These are phyloP conservation scores for Heliconius hewitsoni DNA, from an alignment of 1,140 invertebrate species.

Conservation along the genomic window DNA sequence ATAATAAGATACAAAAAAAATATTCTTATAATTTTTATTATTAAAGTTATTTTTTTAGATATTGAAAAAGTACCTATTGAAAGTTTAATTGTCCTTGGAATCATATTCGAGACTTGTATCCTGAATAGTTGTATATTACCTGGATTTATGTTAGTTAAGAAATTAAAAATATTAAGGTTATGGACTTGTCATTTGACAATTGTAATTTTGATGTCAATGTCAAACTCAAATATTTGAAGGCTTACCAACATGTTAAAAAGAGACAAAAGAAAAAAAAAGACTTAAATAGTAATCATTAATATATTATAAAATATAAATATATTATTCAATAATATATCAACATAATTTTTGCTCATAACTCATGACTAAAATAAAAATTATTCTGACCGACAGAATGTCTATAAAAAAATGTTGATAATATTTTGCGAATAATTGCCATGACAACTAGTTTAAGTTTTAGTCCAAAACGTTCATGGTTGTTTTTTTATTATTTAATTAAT, in stretches of 20 bases:
- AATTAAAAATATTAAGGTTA: slow-evolving; percentile 13
- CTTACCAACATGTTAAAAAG: neutral
- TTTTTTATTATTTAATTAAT: neutral
- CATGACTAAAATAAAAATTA: too few relatives aligned
- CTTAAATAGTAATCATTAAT: too few relatives aligned
- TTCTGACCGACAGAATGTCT: too few relatives aligned
- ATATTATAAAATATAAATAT: too few relatives aligned
- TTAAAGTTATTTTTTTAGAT: neutral
- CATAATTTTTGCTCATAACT: too few relatives aligned
- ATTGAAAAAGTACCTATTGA: slow-evolving; percentile 38
- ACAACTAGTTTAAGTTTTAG: neutral
- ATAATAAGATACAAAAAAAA: slow-evolving; percentile 30
- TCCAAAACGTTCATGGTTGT: neutral
- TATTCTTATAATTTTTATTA: neutral
- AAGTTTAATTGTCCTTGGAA: slow-evolving; percentile 38
- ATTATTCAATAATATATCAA: too few relatives aligned
- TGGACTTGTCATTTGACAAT: neutral
- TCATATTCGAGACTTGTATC: slow-evolving; percentile 30
- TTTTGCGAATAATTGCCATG: neutral
- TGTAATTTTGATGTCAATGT: neutral
- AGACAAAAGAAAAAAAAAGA: too few relatives aligned
- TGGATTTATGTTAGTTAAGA: neutral
- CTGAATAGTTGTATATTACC: neutral
- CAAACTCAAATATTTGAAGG: neutral
- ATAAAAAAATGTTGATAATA: neutral